Conservation (phyloP, 1,140 invertebrate species). For the Eupristina koningsbergeri region DNA sequence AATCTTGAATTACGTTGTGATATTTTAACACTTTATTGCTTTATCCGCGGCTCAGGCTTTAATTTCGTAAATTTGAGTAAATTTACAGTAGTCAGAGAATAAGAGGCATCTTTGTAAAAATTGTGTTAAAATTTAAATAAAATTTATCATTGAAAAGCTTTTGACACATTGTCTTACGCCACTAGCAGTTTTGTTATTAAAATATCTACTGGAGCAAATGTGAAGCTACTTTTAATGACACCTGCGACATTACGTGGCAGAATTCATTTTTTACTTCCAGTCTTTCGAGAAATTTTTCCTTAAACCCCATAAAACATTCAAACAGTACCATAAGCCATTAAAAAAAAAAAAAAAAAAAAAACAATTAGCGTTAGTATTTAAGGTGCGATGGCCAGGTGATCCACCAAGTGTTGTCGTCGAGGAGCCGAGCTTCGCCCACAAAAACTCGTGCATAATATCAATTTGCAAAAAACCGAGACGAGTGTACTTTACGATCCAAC, state of each 20-base stretch:
- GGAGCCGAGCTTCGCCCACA: neutral
- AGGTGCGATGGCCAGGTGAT: neutral
- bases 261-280: neutral
- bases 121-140: neutral
- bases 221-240: neutral
- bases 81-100: neutral
- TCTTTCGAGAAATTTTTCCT: neutral
- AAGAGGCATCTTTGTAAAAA: neutral
- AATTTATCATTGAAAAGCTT: neutral
- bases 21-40: too few species aligned
- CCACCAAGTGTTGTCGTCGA: neutral
- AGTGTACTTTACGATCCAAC: constrained; percentile 1
- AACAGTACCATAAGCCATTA: neutral
- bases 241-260: neutral
- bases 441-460: neutral
- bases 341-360: too few species aligned
- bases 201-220: neutral
- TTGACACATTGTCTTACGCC: constrained; percentile 10
- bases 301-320: neutral
- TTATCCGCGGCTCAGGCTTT: neutral
- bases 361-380: neutral
- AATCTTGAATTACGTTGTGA: too few species aligned
- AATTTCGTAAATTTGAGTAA: neutral
- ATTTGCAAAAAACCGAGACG: neutral
- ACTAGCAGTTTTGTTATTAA: neutral